Evolutionary conservation across 2,888 invertebrate genomes (phyloP).

Genomic region (Uropetala carovei): DNA sequence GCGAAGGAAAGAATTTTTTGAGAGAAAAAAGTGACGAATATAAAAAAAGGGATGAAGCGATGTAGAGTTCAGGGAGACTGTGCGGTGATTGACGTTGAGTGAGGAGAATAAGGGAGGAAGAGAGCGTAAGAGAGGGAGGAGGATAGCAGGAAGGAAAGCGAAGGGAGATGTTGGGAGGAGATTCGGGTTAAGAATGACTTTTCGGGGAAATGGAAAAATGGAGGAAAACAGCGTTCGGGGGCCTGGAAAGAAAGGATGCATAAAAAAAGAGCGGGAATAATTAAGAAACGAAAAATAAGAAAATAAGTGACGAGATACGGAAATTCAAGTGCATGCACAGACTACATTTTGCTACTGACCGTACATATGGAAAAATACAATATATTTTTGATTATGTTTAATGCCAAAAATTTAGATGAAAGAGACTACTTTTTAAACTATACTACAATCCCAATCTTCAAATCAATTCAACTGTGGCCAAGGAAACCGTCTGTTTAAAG

Average conservation of each 20-base stretch:
- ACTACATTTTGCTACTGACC: no score
- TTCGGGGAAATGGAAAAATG: not conserved
- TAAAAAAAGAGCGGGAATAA: no score
- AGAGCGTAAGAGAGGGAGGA: not conserved
- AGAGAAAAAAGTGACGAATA: conserved; percentile 48
- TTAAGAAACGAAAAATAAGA: no score
- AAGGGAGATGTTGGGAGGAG: not conserved
- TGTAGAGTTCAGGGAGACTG: conserved; percentile 16
- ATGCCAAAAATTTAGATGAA: no score
- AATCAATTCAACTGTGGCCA: no score
- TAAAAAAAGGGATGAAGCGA: conserved; percentile 17
- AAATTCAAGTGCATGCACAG: no score
- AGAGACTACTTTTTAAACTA: no score
- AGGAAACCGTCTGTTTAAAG: no score
- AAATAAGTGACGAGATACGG: no score
- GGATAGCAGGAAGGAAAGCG: not conserved
- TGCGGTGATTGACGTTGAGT: conserved; percentile 52
- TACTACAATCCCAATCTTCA: no score
- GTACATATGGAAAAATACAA: no score
- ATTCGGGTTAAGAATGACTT: not conserved
- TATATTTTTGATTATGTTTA: no score
- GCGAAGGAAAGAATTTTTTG: conserved; percentile 25
- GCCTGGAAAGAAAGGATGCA: not conserved
- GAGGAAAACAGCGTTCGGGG: not conserved
- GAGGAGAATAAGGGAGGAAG: conserved; percentile 26